Evolutionary conservation across 1,140 invertebrate genomes (phyloP).

Genomic region (Arion vulgaris): DNA sequence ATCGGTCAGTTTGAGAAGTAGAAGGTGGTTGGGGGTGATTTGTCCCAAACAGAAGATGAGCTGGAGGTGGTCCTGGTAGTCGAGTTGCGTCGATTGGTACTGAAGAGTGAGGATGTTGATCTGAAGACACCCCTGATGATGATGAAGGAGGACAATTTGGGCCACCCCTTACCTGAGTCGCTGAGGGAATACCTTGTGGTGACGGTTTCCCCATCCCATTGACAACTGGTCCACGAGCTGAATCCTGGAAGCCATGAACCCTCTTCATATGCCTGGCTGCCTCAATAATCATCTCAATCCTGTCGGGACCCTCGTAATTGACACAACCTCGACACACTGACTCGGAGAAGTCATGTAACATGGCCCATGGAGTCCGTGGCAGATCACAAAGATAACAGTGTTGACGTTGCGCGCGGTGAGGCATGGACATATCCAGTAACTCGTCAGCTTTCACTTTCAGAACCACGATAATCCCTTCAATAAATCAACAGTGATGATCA

Average conservation of each 20-base stretch:
- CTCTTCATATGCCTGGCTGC: constrained; percentile 95
- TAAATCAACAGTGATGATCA: too few relatives aligned
- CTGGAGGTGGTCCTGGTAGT: constrained; percentile 31
- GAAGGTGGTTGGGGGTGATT: constrained; percentile 34
- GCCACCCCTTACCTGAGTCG: constrained; percentile 32
- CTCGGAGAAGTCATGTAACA: constrained; percentile 98
- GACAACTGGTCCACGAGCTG: constrained; percentile 43
- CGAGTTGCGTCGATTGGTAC: constrained; percentile 39
- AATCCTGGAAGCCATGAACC: constrained; percentile 75
- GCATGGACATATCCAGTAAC: constrained; percentile 58
- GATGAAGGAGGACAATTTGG: constrained; percentile 44
- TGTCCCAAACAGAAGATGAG: constrained; percentile 48
- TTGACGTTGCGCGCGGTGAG: constrained; percentile 85
- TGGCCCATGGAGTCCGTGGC: constrained; percentile 99
- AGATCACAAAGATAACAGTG: constrained; percentile 99
- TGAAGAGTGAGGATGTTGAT: constrained; percentile 44
- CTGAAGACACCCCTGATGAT: constrained; percentile 33
- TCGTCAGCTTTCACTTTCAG: background rate
- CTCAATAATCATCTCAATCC: constrained; percentile 96
- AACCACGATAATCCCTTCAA: background rate
- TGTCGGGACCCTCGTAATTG: constrained; percentile 98
- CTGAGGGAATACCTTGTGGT: constrained; percentile 51
- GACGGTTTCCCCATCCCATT: constrained; percentile 44
- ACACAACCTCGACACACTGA: constrained; percentile 98
- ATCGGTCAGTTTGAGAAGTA: constrained; percentile 35